Evolutionary conservation across 2,797 vertebrate genomes (phyloP).

Genomic region (Pangasius sanitwongsei): DNA sequence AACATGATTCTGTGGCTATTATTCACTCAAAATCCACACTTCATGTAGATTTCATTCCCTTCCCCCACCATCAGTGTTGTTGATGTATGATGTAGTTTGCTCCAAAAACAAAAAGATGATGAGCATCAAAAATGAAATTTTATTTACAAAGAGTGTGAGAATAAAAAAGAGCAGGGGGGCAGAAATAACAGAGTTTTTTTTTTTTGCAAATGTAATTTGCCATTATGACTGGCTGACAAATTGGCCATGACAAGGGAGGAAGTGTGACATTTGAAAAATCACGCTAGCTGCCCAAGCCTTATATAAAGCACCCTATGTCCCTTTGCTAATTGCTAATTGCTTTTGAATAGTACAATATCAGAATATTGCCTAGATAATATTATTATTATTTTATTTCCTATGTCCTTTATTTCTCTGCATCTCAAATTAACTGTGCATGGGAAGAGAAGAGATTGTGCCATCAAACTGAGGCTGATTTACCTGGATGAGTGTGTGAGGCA

Average conservation of each 20-base stretch:
- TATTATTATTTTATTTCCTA: conserved; percentile 26
- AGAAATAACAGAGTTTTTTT: background rate
- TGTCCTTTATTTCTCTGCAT: conserved; percentile 6
- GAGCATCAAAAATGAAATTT: conserved; percentile 73
- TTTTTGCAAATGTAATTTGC: conserved; percentile 73
- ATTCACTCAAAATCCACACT: background rate
- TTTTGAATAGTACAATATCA: conserved; percentile 24
- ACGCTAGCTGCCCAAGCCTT: conserved; percentile 38
- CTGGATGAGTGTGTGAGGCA: background rate
- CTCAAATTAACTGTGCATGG: background rate
- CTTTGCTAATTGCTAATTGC: conserved; percentile 32
- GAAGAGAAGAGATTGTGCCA: conserved; percentile 5
- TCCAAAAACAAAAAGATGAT: conserved; percentile 71
- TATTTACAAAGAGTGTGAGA: conserved; percentile 66
- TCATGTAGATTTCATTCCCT: background rate
- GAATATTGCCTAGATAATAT: conserved; percentile 22
- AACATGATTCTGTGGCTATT: background rate
- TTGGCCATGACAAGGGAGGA: background rate
- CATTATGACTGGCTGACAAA: conserved; percentile 63
- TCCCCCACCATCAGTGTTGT: background rate
- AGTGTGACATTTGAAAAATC: conserved; percentile 62
- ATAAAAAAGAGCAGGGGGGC: conserved; percentile 1
- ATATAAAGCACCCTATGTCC: conserved; percentile 38
- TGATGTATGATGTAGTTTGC: background rate
- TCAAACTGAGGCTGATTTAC: background rate